Base-by-base conservation (phyloP, 2,113 vertebrate species). In the Hymenochirus boettgeri region DNA sequence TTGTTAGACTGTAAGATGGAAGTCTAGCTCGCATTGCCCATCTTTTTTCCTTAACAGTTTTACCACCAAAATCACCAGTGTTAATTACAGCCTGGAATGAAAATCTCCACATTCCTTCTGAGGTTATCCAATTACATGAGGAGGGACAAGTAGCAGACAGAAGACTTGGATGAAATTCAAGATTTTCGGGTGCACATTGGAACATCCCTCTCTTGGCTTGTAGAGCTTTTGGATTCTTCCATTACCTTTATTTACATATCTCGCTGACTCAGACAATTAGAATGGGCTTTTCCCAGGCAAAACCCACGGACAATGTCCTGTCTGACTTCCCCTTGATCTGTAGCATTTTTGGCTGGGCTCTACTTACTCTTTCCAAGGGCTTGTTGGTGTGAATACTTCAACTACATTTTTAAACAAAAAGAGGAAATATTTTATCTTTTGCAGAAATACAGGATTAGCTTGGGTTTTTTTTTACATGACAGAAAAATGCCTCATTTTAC, bases 111-210 rank as follows among this genome's bases (percentile, higher is more conserved):
- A 48, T 65, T 57, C 62, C 54, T 66, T 66, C 63, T 35, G 31
- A 57, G 21, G 42, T 51, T 66, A 48, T 58, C 63, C 55, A 57
- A 58, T 66, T 66, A 58, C 55, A 21, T 35, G 31, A 39, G 55
- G 63, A 66, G 46, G 55, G 29, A 39, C 45, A 66, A 51, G 45
- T 23, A 50, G 54, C 63, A 51, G 54, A 58, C 55, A 51, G 15
- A 66, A n/a, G 63, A 66, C 42, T 66, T 57, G 63, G 54, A 58
- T 27, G 11, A 11, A 26, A 42, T 66, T 66, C 55, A 66, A 58
- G 55, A 66, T 33, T 50, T 56, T 58, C 29, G 63, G 63, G 63
- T 66, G 54, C 63, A 58, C 48, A 57, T 29, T 25, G 18, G 61
- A 72, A 65, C 70, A 58, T 61, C 69, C 19, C 58, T 52, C 18